These are phyloP conservation scores for Agrenia bidenticulata DNA, from an alignment of 2,888 invertebrate species.

Conservation along the genomic window DNA sequence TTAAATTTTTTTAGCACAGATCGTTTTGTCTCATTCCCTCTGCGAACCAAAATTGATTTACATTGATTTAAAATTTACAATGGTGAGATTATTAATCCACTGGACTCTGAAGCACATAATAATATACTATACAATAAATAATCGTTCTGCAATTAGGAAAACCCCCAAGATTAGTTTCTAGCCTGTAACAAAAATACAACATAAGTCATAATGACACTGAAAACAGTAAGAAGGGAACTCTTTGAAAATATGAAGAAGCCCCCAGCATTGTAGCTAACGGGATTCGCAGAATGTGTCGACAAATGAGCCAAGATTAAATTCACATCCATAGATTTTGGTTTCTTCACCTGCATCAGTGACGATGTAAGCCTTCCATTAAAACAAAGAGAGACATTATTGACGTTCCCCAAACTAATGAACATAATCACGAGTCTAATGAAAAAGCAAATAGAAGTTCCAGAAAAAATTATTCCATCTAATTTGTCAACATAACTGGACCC, in stretches of 20 bases:
- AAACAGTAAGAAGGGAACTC: slow-evolving; percentile 43
- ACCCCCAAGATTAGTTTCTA: slow-evolving; percentile 27
- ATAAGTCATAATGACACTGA: slow-evolving; percentile 47
- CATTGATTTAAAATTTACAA: neutral
- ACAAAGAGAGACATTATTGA: slow-evolving; percentile 37
- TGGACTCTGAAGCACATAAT: no score
- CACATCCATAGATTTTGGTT: slow-evolving; percentile 32
- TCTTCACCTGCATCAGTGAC: slow-evolving; percentile 36
- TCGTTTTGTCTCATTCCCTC: no score
- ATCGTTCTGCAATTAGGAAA: no score
- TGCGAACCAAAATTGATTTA: no score
- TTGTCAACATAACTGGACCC: slow-evolving; percentile 31
- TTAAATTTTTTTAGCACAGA: no score
- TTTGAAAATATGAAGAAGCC: slow-evolving; percentile 47
- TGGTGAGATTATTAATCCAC: no score
- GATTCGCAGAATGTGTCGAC: slow-evolving; percentile 41
- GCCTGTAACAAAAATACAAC: slow-evolving; percentile 46
- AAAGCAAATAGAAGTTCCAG: slow-evolving; percentile 28
- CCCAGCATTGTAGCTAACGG: slow-evolving; percentile 44
- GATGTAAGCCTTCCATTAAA: slow-evolving; percentile 41
- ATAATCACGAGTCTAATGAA: slow-evolving; percentile 40
- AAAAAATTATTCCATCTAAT: slow-evolving; percentile 33
- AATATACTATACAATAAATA: no score
- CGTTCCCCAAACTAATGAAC: slow-evolving; percentile 46
- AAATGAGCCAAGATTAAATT: slow-evolving; percentile 44